Evolutionary conservation across 2,888 invertebrate species (phyloP).

Genomic region (Lymantria dispar): DNA sequence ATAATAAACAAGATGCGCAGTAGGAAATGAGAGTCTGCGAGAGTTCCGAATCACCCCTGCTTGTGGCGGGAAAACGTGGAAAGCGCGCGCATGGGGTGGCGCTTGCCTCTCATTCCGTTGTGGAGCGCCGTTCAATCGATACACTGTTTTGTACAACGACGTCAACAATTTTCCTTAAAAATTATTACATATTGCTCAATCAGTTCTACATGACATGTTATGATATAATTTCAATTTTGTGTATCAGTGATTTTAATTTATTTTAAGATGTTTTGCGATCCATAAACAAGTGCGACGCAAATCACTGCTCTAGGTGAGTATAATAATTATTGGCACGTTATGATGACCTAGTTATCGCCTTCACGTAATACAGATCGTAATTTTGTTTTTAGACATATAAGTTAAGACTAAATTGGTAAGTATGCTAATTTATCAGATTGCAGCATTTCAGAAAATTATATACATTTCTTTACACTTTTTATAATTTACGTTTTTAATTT

Average conservation of each 20-base stretch:
- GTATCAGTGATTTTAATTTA: slow-evolving; percentile 20
- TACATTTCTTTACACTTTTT: no score
- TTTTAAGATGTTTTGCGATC: slow-evolving; percentile 19
- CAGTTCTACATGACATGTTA: slow-evolving; percentile 12
- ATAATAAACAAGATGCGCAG: slow-evolving; percentile 46
- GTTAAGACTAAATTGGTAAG: no score
- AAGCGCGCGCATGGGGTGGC: slow-evolving; percentile 71
- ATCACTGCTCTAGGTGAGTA: slow-evolving; percentile 63
- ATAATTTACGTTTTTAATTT: no score
- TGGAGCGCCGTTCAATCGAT: slow-evolving; percentile 73
- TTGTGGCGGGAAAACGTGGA: slow-evolving; percentile 68
- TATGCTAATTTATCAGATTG: no score
- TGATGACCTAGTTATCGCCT: slow-evolving; percentile 70
- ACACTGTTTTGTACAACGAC: slow-evolving; percentile 46
- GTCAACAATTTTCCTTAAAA: slow-evolving; percentile 29
- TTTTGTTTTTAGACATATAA: not conserved
- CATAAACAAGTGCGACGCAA: slow-evolving; percentile 58
- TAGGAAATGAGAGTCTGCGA: slow-evolving; percentile 26
- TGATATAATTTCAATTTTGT: slow-evolving; percentile 6
- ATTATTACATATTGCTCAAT: slow-evolving; percentile 25
- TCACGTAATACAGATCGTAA: slow-evolving; percentile 7
- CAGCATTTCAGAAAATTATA: no score
- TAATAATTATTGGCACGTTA: slow-evolving; percentile 73
- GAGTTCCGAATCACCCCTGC: slow-evolving; percentile 40
- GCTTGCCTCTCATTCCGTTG: slow-evolving; percentile 61